Conservation (phyloP, 2,888 invertebrate genomes). For the Andrena fulva region DNA sequence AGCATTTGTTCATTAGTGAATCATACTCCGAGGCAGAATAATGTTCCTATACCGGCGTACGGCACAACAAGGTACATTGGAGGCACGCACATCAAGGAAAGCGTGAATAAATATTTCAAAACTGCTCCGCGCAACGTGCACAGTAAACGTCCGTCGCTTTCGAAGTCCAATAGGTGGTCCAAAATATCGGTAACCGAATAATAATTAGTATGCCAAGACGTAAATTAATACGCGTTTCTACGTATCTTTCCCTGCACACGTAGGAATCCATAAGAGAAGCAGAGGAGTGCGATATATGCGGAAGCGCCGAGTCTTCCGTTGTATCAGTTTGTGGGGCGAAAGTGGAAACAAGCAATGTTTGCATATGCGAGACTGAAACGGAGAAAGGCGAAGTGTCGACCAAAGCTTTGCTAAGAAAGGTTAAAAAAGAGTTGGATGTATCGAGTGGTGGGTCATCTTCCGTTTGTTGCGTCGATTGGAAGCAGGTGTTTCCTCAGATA, state of each 20-base stretch:
- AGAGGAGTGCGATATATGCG: neutral
- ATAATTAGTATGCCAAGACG: neutral
- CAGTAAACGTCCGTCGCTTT: neutral
- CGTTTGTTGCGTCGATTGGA: neutral
- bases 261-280: neutral
- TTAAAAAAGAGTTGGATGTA: neutral
- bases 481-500: neutral
- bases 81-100: neutral
- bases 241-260: neutral
- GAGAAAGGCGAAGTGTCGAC: neutral
- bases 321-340: slow-evolving; percentile 3
- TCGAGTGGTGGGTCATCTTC: neutral
- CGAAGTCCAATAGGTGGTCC: neutral
- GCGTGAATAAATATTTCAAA: neutral
- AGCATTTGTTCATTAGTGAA: slow-evolving; percentile 6
- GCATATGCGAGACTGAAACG: neutral
- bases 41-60: slow-evolving; percentile 21
- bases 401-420: neutral
- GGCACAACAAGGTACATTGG: slow-evolving; percentile 14
- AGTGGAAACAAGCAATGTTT: neutral
- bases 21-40: neutral
- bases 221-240: neutral
- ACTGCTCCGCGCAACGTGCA: neutral
- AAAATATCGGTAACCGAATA: slow-evolving; percentile 5
- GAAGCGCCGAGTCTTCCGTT: slow-evolving; percentile 1